A percentile compares a stretch with the other conserved stretches of the same genome.
phyloP scores from a whole-genome alignment of 2,797 vertebrate species.

The Margarornis squamiger region DNA sequence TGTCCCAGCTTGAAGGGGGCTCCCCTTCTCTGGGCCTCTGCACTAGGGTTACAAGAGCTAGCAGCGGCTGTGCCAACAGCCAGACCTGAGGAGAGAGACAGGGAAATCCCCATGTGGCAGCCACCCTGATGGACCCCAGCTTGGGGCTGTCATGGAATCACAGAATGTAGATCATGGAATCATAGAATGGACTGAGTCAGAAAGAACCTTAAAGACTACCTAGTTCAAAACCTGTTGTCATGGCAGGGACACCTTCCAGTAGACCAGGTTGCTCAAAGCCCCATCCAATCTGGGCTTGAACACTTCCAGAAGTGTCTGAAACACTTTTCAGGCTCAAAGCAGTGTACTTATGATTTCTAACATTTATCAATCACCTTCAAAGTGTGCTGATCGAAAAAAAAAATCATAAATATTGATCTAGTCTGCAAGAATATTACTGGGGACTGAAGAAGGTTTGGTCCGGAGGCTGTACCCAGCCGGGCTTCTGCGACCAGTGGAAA shows the following conservation, averaged over 20 bases:
- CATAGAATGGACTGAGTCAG: background rate
- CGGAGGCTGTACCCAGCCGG: background rate
- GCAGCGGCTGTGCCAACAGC: accelerated
- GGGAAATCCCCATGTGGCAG: accelerated
- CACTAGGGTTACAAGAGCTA: background rate
- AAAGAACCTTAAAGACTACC: background rate
- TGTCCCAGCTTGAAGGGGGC: background rate
- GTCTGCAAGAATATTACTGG: background rate
- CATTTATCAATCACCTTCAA: background rate
- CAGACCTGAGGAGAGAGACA: accelerated
- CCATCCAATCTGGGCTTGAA: background rate
- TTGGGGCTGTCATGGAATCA: accelerated
- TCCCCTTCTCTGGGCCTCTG: background rate
- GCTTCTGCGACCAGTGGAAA: constrained; percentile 43
- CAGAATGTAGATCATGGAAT: background rate
- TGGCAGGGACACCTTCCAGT: background rate
- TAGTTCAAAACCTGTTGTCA: background rate
- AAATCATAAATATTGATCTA: background rate
- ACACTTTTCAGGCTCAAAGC: background rate
- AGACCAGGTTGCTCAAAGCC: background rate
- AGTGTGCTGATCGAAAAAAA: background rate
- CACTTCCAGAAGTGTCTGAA: background rate
- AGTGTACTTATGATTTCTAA: background rate
- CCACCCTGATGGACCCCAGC: background rate
- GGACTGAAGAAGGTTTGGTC: background rate